Evolutionary conservation across 1,140 invertebrate species (phyloP).

Genomic region (Drosophila hydei): DNA sequence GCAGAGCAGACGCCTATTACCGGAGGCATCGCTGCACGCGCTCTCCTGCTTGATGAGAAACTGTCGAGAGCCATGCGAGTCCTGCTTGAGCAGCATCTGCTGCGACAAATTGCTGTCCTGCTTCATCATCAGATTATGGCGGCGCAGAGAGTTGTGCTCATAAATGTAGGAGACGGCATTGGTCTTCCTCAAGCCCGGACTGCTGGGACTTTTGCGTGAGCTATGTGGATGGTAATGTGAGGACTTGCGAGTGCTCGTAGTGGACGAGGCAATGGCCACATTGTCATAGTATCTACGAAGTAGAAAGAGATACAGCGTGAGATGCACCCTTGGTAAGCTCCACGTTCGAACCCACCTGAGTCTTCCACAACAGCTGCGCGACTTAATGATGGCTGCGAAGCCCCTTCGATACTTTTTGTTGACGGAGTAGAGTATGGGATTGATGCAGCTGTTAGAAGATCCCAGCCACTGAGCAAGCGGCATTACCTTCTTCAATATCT

Average conservation of each 20-base stretch:
- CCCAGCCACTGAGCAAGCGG: slow-evolving; percentile 98
- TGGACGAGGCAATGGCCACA: slow-evolving; percentile 92
- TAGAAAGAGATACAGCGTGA: neutral
- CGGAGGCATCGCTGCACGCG: slow-evolving; percentile 76
- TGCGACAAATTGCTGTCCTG: slow-evolving; percentile 83
- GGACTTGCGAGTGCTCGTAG: slow-evolving; percentile 92
- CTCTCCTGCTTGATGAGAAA: slow-evolving; percentile 83
- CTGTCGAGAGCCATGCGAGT: slow-evolving; percentile 81
- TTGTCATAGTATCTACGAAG: slow-evolving; percentile 88
- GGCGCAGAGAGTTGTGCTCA: slow-evolving; percentile 78
- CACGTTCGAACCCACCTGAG: slow-evolving; percentile 85
- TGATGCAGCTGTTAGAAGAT: slow-evolving; percentile 97
- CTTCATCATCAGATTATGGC: slow-evolving; percentile 80
- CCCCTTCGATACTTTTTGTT: slow-evolving; percentile 98
- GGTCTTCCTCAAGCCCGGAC: slow-evolving; percentile 86
- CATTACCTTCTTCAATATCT: slow-evolving; percentile 91
- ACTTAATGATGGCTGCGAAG: slow-evolving; percentile 94
- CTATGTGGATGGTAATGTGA: slow-evolving; percentile 91
- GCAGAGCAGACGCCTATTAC: slow-evolving; percentile 70
- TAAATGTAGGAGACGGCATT: slow-evolving; percentile 91
- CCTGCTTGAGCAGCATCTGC: slow-evolving; percentile 83
- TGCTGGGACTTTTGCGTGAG: slow-evolving; percentile 87
- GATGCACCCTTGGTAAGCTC: neutral
- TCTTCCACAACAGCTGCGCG: slow-evolving; percentile 92
- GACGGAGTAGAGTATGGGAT: slow-evolving; percentile 98